Conservation (phyloP, 2,888 invertebrate genomes). For the Eristalis pertinax region DNA sequence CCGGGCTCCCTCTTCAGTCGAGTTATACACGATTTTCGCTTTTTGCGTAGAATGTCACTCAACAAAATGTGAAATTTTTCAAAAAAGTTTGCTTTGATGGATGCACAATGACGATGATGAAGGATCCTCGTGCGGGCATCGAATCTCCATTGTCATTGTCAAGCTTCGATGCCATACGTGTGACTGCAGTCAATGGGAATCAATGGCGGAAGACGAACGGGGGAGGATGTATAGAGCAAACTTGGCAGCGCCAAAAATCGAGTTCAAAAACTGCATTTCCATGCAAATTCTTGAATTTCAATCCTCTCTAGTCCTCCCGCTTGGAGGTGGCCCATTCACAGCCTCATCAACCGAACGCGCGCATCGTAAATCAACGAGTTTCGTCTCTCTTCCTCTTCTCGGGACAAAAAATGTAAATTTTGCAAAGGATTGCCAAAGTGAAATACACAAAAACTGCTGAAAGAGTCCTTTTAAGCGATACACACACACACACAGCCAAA, state of each 20-base stretch:
- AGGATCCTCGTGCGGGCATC: background rate
- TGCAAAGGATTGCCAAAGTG: conserved; percentile 34
- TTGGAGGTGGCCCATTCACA: background rate
- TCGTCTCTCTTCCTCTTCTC: background rate
- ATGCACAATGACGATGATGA: background rate
- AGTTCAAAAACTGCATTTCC: conserved; percentile 19
- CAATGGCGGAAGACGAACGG: background rate
- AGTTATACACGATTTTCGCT: background rate
- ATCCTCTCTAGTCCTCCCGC: background rate
- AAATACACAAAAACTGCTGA: conserved; percentile 40
- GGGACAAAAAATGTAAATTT: conserved; percentile 14
- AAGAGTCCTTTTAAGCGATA: conserved; percentile 26
- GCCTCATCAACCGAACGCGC: background rate
- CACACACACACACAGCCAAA: background rate
- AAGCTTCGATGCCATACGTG: background rate
- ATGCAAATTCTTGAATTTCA: conserved; percentile 19
- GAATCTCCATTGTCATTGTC: background rate
- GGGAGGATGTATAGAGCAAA: background rate
- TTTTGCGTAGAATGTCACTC: background rate
- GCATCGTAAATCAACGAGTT: conserved; percentile 18
- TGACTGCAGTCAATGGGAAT: background rate
- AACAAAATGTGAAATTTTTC: conserved; percentile 8
- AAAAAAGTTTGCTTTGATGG: conserved; percentile 8
- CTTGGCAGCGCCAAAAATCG: background rate
- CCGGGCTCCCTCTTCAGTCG: background rate